These are phyloP conservation scores for Aphaenogaster floridana DNA, from an alignment of 1,140 invertebrate genomes.

Conservation along the genomic window DNA sequence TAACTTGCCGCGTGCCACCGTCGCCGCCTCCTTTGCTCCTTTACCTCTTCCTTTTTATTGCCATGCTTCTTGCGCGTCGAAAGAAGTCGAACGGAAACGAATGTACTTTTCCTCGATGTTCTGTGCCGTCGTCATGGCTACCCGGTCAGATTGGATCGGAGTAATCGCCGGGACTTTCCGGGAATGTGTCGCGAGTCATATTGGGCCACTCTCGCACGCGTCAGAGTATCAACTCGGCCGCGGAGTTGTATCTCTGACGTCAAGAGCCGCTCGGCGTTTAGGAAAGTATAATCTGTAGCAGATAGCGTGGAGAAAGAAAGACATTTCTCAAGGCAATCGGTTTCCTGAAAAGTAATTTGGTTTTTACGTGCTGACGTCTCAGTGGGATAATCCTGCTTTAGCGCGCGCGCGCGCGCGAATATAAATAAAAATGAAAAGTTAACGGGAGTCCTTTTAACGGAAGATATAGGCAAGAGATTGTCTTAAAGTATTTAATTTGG, in stretches of 20 bases:
- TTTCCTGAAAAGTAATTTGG: background rate
- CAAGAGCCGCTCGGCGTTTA: background rate
- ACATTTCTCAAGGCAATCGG: no score
- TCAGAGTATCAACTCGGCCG: background rate
- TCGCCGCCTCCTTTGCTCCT: background rate
- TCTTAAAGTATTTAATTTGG: background rate
- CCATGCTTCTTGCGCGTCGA: background rate
- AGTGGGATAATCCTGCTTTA: background rate
- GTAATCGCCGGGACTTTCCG: conserved; percentile 72
- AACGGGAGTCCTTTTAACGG: background rate
- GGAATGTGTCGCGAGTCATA: conserved; percentile 66
- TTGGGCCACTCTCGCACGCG: conserved; percentile 65
- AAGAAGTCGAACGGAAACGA: conserved; percentile 60
- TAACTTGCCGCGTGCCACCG: background rate
- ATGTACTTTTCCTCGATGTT: conserved; percentile 68
- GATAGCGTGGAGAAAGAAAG: background rate
- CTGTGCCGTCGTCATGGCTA: conserved; percentile 80
- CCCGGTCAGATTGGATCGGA: conserved; percentile 55
- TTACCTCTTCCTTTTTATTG: conserved; percentile 22
- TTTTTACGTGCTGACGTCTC: background rate
- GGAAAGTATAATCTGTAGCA: background rate
- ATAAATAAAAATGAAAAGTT: background rate
- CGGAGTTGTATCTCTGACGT: conserved; percentile 43
- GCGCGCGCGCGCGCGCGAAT: background rate
- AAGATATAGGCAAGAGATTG: background rate